phyloP scores from a whole-genome alignment of 2,113 vertebrate species.

The Trogon surrucura region DNA sequence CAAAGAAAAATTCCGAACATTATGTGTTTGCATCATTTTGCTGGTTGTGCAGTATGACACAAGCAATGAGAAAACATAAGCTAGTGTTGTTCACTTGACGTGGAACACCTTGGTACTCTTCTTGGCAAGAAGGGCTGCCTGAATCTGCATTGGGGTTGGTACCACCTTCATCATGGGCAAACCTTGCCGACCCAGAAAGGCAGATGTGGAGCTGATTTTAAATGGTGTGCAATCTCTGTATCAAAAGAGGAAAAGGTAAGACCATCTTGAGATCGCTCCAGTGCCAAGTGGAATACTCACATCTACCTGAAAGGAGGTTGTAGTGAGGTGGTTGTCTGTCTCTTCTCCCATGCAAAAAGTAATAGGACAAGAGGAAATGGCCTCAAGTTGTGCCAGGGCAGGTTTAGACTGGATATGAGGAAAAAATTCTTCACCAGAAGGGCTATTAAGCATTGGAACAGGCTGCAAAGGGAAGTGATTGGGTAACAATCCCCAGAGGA shows the following conservation, averaged over 20 bases:
- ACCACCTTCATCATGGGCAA: neutral
- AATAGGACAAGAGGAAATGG: too few species aligned
- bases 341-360: too few species aligned
- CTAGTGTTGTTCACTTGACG: neutral
- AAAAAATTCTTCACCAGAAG: too few species aligned
- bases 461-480: too few species aligned
- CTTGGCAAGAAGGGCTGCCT: neutral
- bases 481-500: too few species aligned
- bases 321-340: too few species aligned
- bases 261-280: neutral
- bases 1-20: neutral
- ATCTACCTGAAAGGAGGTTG: too few species aligned
- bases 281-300: neutral
- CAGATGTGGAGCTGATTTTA: neutral
- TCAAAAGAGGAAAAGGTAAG: neutral
- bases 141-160: neutral
- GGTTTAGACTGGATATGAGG: too few species aligned
- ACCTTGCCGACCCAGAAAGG: neutral
- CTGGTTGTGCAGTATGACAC: neutral
- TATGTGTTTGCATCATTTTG: neutral
- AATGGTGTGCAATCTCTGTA: neutral
- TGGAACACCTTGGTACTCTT: neutral
- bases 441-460: too few species aligned
- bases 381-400: too few species aligned
- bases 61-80: neutral